phyloP scores from a whole-genome alignment of 2,888 invertebrate genomes.

The Lordiphosa andalusiaca region DNA sequence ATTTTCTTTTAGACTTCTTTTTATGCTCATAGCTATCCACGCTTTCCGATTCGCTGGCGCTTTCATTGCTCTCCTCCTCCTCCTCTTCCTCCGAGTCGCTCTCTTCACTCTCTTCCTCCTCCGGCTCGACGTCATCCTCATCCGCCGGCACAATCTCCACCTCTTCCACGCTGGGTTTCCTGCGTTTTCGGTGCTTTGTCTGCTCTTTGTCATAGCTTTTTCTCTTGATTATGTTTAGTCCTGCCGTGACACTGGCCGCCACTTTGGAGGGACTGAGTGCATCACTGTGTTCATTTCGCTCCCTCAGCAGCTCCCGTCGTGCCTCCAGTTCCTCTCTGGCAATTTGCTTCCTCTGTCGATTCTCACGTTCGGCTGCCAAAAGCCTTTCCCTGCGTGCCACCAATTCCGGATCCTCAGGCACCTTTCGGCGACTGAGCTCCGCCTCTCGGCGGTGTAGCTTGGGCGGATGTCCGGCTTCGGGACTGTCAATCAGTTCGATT shows the following conservation, averaged over 20 bases:
- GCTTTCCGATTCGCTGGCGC: constrained; percentile 48
- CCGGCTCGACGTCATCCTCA: constrained; percentile 24
- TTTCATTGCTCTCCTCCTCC: constrained; percentile 43
- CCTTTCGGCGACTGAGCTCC: constrained; percentile 43
- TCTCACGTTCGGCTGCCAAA: constrained; percentile 87
- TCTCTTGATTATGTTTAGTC: constrained; percentile 69
- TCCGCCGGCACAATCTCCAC: constrained; percentile 68
- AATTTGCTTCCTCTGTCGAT: constrained; percentile 88
- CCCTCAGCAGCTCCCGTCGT: constrained; percentile 81
- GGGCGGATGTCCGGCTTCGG: constrained; percentile 73
- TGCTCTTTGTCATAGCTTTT: constrained; percentile 45
- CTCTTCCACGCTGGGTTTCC: constrained; percentile 62
- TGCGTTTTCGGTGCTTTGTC: constrained; percentile 64
- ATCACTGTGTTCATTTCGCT: constrained; percentile 62
- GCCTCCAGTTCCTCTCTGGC: constrained; percentile 88
- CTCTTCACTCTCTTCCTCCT: constrained; percentile 42
- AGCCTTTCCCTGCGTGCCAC: constrained; percentile 85
- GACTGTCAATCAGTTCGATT: constrained; percentile 81
- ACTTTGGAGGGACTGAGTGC: constrained; percentile 76
- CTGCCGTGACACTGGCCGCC: constrained; percentile 77
- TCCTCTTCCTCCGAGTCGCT: constrained; percentile 43
- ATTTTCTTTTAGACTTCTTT: constrained; percentile 54
- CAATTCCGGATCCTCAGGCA: constrained; percentile 81
- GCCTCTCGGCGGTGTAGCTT: constrained; percentile 53
- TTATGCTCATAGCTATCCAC: constrained; percentile 47